Conservation (phyloP, 2,797 vertebrate species). For the Pyrrhura leucotis region DNA sequence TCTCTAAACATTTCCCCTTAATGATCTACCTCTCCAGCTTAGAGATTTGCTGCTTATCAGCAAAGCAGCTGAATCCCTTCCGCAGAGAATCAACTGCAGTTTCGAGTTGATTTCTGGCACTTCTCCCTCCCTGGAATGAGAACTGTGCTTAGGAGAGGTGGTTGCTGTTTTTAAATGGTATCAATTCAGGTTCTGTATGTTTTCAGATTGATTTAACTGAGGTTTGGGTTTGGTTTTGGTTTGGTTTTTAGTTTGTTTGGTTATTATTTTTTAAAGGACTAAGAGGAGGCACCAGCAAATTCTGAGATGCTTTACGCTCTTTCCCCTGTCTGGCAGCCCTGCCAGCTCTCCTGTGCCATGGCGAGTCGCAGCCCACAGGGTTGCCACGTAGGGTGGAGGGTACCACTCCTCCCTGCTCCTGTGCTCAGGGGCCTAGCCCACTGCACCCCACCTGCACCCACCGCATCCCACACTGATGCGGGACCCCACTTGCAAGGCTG, state of each 20-base stretch:
- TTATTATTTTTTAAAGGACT: background rate
- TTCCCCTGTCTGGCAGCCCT: background rate
- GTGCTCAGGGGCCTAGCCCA: fast-evolving
- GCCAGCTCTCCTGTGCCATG: fast-evolving
- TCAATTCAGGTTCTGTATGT: fast-evolving
- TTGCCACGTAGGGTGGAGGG: background rate
- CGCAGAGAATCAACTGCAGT: background rate
- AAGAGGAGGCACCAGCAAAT: background rate
- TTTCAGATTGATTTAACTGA: background rate
- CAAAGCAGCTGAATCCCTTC: slow-evolving; percentile 5
- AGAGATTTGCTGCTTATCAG: slow-evolving; percentile 14
- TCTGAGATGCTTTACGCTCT: background rate
- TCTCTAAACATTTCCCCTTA: slow-evolving; percentile 9
- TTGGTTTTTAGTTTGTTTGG: background rate
- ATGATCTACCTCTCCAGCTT: background rate
- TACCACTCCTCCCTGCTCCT: background rate
- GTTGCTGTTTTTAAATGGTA: background rate
- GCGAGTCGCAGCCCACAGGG: fast-evolving
- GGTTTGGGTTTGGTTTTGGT: background rate
- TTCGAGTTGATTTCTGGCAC: background rate
- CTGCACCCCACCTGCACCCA: background rate
- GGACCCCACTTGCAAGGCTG: background rate
- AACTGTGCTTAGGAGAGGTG: background rate
- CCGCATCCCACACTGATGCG: fast-evolving
- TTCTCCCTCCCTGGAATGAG: background rate